Conservation (phyloP, 2,797 vertebrate genomes). For the Clarias platycephalus region DNA sequence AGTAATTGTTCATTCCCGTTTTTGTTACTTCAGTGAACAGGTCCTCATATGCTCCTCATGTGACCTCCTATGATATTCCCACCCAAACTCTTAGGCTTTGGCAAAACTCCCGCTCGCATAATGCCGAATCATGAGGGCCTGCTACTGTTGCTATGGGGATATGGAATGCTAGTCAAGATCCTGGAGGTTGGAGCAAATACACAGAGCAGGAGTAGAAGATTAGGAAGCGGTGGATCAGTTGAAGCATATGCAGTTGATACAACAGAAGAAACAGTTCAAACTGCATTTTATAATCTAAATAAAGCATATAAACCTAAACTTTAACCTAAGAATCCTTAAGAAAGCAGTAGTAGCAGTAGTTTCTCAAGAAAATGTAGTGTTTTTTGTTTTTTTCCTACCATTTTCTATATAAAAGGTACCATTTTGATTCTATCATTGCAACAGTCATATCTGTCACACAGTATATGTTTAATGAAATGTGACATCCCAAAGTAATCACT, state of each 20-base stretch:
- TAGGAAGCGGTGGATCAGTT: slow-evolving; percentile 26
- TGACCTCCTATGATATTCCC: slow-evolving; percentile 53
- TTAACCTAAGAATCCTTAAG: neutral
- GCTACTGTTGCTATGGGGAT: slow-evolving; percentile 83
- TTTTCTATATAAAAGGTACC: neutral
- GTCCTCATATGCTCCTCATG: slow-evolving; percentile 36
- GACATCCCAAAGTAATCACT: slow-evolving; percentile 47
- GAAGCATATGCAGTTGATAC: slow-evolving; percentile 15
- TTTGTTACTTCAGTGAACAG: slow-evolving; percentile 24
- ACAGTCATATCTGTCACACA: slow-evolving; percentile 8
- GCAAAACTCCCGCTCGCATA: slow-evolving; percentile 77
- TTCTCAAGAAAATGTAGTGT: neutral
- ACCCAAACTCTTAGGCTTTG: slow-evolving; percentile 77
- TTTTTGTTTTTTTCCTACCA: neutral
- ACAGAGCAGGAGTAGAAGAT: slow-evolving; percentile 33
- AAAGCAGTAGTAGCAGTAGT: neutral
- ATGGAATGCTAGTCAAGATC: slow-evolving; percentile 73
- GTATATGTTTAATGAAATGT: slow-evolving; percentile 12
- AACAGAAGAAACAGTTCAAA: slow-evolving; percentile 1
- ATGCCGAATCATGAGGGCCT: slow-evolving; percentile 73
- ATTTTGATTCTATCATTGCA: slow-evolving; percentile 9
- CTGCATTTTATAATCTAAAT: neutral
- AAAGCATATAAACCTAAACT: neutral
- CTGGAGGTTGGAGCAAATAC: slow-evolving; percentile 67
- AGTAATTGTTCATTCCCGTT: slow-evolving; percentile 32